Evolutionary conservation across 2,113 vertebrate genomes (phyloP).

Genomic region (Crocuta crocuta): DNA sequence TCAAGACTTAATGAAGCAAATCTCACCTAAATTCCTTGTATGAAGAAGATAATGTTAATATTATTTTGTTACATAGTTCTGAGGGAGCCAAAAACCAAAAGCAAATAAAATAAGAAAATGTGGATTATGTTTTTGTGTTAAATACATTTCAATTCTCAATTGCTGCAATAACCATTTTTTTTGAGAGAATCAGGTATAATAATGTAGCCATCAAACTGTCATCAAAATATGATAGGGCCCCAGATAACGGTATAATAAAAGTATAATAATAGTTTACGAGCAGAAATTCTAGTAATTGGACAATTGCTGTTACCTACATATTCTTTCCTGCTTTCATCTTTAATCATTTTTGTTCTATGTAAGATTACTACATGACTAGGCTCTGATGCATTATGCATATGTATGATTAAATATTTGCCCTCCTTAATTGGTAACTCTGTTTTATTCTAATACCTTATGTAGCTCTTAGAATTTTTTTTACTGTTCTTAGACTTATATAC

Average conservation of each 20-base stretch:
- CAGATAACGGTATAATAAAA: neutral
- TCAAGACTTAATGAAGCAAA: neutral
- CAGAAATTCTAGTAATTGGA: neutral
- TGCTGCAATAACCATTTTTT: neutral
- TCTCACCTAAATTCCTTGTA: neutral
- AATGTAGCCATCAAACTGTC: neutral
- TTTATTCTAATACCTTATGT: neutral
- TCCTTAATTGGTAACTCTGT: neutral
- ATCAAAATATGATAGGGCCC: neutral
- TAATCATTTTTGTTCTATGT: neutral
- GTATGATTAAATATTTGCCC: slow-evolving; percentile 16
- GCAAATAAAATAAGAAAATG: neutral
- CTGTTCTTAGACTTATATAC: neutral
- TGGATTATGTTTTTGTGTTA: neutral
- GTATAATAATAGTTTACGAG: neutral
- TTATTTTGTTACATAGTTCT: neutral
- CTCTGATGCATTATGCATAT: neutral
- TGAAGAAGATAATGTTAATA: neutral
- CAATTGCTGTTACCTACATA: neutral
- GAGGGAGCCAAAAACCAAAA: neutral
- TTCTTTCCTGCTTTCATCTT: slow-evolving; percentile 17
- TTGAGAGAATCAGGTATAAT: neutral
- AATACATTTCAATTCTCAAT: neutral
- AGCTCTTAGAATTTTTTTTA: slow-evolving; percentile 1
- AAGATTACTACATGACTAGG: neutral